These are phyloP conservation scores for Chaitophorus viminalis DNA, from an alignment of 2,888 invertebrate species.

Conservation along the genomic window DNA sequence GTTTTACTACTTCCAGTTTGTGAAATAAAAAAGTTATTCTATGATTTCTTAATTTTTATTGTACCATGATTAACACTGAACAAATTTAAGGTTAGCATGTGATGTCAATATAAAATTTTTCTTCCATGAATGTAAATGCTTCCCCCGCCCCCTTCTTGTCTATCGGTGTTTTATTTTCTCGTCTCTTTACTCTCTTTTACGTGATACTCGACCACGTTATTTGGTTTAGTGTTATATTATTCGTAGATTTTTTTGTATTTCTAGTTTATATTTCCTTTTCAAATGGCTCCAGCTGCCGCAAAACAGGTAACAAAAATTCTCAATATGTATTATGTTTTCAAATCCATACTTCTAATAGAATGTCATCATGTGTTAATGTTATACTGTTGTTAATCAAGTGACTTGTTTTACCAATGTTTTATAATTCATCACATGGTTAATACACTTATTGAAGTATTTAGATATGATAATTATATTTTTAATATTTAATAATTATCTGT, in stretches of 20 bases:
- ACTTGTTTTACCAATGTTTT: neutral
- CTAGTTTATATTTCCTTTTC: slow-evolving; percentile 23
- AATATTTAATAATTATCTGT: neutral
- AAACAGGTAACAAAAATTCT: slow-evolving; percentile 48
- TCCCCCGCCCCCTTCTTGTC: neutral
- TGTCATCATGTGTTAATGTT: neutral
- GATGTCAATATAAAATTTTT: slow-evolving; percentile 16
- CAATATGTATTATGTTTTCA: neutral
- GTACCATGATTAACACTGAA: neutral
- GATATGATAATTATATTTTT: neutral
- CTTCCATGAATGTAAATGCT: slow-evolving; percentile 5
- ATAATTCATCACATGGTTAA: neutral
- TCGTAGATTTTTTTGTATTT: slow-evolving; percentile 10
- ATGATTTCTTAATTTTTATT: neutral
- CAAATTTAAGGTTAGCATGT: slow-evolving; percentile 35
- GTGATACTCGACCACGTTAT: slow-evolving; percentile 58
- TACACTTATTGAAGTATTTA: neutral
- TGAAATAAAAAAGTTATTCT: no score
- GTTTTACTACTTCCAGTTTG: no score
- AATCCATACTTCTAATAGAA: neutral
- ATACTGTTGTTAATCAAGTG: neutral
- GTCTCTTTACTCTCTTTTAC: slow-evolving; percentile 18
- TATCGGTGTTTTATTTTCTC: slow-evolving; percentile 16
- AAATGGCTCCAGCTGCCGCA: slow-evolving; percentile 54
- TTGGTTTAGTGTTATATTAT: neutral